A percentile compares a stretch with the other conserved stretches of the same genome.
Conservation (phyloP, 1,140 invertebrate species). For the Steinernema feltiae region DNA sequence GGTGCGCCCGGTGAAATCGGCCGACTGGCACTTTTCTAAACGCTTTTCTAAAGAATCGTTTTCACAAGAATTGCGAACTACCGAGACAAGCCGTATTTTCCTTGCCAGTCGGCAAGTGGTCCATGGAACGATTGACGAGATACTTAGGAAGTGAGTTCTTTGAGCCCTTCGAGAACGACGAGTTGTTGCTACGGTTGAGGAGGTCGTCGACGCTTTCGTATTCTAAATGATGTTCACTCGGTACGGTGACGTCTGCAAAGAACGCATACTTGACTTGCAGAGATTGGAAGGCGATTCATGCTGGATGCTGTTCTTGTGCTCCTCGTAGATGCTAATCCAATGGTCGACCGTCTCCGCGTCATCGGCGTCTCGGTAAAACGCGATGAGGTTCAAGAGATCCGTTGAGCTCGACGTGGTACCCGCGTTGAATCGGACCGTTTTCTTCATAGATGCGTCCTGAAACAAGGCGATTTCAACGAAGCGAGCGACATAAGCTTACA, state of each 20-base stretch:
- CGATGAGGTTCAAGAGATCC: constrained; percentile 1
- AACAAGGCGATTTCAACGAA: neutral
- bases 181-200: neutral
- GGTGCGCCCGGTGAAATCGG: neutral
- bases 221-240: neutral
- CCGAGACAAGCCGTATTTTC: neutral
- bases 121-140: constrained; percentile 1
- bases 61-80: neutral
- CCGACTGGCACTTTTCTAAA: constrained; percentile 3
- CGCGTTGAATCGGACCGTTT: neutral
- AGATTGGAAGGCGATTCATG: neutral
- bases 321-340: constrained; percentile 8
- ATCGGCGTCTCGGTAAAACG: neutral
- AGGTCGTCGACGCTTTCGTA: constrained; percentile 8
- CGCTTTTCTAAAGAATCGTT: neutral
- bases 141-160: constrained; percentile 6
- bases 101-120: neutral
- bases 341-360: neutral
- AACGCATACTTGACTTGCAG: neutral
- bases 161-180: neutral
- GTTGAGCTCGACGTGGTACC: neutral
- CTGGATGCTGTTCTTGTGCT: neutral
- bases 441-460: neutral
- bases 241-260: neutral
- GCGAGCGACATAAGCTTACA: neutral